phyloP scores from a whole-genome alignment of 2,888 invertebrate genomes.

The Galeopsomyia nigrocyanea region DNA sequence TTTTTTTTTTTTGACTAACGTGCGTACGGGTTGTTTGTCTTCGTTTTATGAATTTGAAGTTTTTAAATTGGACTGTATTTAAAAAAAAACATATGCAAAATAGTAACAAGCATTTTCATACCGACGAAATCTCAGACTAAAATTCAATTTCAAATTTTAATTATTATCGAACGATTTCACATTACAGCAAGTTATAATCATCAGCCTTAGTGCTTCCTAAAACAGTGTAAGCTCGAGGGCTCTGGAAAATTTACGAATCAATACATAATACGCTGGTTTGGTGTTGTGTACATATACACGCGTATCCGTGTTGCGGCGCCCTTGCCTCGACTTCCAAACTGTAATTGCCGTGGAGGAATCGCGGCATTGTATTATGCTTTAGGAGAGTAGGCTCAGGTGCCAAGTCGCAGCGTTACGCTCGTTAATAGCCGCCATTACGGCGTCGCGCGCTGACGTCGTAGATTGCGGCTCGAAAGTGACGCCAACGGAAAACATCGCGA shows the following conservation, averaged over 20 bases:
- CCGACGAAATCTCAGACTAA: no score
- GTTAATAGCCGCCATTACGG: conserved; percentile 37
- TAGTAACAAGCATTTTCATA: no score
- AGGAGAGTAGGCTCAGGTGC: conserved; percentile 13
- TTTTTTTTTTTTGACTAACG: no score
- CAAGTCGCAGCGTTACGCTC: neutral
- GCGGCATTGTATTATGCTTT: conserved; percentile 15
- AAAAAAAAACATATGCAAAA: no score
- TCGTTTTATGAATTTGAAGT: no score
- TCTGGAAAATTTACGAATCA: conserved; percentile 16
- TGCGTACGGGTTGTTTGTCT: no score
- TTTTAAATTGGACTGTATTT: no score
- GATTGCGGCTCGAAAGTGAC: conserved; percentile 39
- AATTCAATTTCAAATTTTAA: neutral
- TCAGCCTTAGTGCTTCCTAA: conserved; percentile 16
- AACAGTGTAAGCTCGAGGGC: neutral
- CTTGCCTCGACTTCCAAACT: conserved; percentile 6
- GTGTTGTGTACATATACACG: no score
- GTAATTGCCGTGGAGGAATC: conserved; percentile 31
- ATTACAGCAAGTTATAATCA: conserved; percentile 2
- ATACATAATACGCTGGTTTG: conserved; percentile 26
- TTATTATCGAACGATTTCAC: conserved; percentile 1
- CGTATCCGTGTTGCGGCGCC: neutral
- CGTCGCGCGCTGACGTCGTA: conserved; percentile 6
- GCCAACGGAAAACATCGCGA: neutral